Evolutionary conservation across 2,797 vertebrate genomes (phyloP).

Genomic region (Enteromius unitaeniatus): DNA sequence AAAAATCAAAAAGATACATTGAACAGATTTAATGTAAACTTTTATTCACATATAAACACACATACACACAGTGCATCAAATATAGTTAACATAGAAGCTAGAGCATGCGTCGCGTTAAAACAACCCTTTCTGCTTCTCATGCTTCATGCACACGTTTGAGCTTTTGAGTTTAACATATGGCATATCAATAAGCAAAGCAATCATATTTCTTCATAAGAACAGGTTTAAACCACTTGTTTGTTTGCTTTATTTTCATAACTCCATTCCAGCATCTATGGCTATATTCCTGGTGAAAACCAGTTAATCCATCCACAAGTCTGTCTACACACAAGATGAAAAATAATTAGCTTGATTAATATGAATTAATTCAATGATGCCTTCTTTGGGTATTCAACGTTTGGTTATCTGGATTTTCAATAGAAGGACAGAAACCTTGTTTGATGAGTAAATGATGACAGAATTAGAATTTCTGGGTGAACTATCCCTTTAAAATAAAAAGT

Average conservation of each 20-base stretch:
- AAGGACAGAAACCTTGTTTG: background rate
- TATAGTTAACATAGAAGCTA: background rate
- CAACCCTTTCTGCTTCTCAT: background rate
- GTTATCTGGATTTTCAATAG: background rate
- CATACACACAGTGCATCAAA: background rate
- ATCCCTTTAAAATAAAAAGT: background rate
- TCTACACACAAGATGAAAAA: too few relatives aligned
- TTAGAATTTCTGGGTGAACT: background rate
- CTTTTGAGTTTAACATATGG: background rate
- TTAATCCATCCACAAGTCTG: background rate
- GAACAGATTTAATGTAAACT: background rate
- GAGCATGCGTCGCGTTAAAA: background rate
- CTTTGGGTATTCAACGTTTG: background rate
- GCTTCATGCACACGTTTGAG: background rate
- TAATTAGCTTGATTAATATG: background rate
- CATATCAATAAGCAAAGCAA: background rate
- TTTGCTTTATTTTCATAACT: too few relatives aligned
- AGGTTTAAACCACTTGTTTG: background rate
- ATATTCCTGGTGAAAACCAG: too few relatives aligned
- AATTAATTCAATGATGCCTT: background rate
- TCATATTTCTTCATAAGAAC: background rate
- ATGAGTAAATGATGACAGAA: background rate
- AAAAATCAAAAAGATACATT: background rate
- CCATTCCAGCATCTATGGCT: too few relatives aligned
- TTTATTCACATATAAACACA: background rate